phyloP scores from a whole-genome alignment of 2,888 invertebrate genomes.

The Zaprionus obscuricornis region DNA sequence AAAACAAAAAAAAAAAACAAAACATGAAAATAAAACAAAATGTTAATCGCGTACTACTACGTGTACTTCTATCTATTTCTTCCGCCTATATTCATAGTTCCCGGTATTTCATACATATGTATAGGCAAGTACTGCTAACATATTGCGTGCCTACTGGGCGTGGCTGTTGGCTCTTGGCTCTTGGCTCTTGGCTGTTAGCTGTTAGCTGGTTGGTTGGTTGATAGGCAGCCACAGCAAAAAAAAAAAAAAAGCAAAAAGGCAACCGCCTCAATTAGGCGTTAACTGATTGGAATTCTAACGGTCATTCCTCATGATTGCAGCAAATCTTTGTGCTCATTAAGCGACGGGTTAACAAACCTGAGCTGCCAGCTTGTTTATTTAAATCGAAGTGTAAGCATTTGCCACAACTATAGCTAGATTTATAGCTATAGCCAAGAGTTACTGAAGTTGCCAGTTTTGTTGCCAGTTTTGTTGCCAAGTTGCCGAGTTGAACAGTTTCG shows the following conservation, averaged over 20 bases:
- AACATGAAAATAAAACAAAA: constrained; percentile 41
- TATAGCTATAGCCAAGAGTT: constrained; percentile 3
- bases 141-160: constrained; percentile 49
- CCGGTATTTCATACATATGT: constrained; percentile 13
- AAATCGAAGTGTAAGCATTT: constrained; percentile 55
- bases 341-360: constrained; percentile 43
- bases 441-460: too few species aligned
- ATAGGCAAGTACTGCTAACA: constrained; percentile 3
- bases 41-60: constrained; percentile 21
- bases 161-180: constrained; percentile 16
- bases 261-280: constrained; percentile 68
- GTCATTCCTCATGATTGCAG: constrained; percentile 57
- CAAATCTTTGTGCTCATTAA: constrained; percentile 63
- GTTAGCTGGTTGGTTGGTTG: too few species aligned
- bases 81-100: constrained; percentile 29
- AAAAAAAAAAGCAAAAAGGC: neutral
- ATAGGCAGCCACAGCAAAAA: too few species aligned
- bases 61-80: constrained; percentile 15
- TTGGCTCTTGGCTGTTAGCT: too few species aligned
- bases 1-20: constrained; percentile 13
- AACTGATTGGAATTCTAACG: constrained; percentile 70
- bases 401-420: constrained; percentile 8
- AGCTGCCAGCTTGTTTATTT: constrained; percentile 55
- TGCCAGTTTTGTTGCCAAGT: too few species aligned
- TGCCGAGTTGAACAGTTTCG: too few species aligned